Conservation (phyloP, 2,888 invertebrate species). For the Caenorhabditis sinica region DNA sequence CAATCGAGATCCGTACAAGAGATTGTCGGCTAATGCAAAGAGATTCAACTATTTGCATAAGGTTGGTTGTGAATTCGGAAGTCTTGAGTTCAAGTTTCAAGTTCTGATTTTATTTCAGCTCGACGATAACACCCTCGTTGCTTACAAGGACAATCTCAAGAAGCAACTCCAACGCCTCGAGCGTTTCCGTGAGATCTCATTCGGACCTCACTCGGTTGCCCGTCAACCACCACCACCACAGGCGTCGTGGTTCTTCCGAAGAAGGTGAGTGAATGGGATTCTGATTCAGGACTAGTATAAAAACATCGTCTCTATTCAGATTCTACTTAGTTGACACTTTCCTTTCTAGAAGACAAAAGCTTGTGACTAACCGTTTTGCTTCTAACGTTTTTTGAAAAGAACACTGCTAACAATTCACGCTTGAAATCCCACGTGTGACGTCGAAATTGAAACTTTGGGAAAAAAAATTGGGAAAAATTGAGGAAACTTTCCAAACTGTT, state of each 20-base stretch:
- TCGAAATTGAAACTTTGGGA: neutral
- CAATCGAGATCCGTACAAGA: slow-evolving; percentile 68
- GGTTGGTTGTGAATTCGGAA: slow-evolving; percentile 58
- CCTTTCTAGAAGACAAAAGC: slow-evolving; percentile 4
- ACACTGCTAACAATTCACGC: slow-evolving; percentile 42
- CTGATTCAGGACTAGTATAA: neutral
- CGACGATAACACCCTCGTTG: slow-evolving; percentile 80
- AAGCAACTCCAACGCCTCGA: slow-evolving; percentile 80
- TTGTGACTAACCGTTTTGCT: slow-evolving; percentile 38
- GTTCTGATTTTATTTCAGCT: slow-evolving; percentile 71
- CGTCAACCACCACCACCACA: slow-evolving; percentile 79
- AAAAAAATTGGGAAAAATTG: neutral
- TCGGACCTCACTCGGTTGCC: slow-evolving; percentile 82
- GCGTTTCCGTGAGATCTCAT: slow-evolving; percentile 80
- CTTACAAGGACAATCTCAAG: slow-evolving; percentile 80
- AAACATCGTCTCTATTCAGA: slow-evolving; percentile 12
- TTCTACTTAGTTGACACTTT: neutral
- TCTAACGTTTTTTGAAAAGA: slow-evolving; percentile 21
- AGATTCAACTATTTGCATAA: slow-evolving; percentile 82
- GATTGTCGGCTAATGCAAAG: slow-evolving; percentile 80
- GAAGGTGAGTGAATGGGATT: slow-evolving; percentile 72
- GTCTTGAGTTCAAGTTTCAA: neutral
- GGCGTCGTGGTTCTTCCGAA: slow-evolving; percentile 81
- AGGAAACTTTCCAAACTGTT: neutral
- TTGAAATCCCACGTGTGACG: slow-evolving; percentile 8